Evolutionary conservation across 2,797 vertebrate genomes (phyloP).

Genomic region (Phataginus tetradactyla): DNA sequence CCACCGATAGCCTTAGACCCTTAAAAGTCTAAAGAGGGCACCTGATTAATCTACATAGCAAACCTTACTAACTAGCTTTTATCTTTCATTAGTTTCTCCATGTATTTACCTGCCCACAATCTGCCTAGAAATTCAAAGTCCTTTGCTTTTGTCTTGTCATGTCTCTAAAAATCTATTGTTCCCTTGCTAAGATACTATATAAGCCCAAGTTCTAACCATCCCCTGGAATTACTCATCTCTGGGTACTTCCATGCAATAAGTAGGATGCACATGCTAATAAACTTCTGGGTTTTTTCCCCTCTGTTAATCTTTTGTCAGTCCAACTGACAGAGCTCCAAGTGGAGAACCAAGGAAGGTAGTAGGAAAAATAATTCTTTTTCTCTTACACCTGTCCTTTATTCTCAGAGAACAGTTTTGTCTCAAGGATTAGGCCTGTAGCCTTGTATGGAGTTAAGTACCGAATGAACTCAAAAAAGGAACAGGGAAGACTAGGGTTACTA

Average conservation of each 20-base stretch:
- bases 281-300: not conserved
- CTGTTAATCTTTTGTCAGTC: not conserved
- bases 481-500: accelerated
- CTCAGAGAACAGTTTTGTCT: not conserved
- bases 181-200: not conserved
- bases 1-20: not conserved
- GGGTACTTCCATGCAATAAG: not conserved
- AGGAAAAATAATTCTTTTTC: not conserved
- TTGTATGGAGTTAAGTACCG: not conserved
- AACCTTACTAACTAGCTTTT: not conserved
- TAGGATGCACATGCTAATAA: not conserved
- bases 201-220: not conserved
- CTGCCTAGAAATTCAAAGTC: not conserved
- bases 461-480: not conserved
- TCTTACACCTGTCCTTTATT: not conserved
- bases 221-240: not conserved
- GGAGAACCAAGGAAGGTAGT: not conserved
- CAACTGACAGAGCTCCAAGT: not conserved
- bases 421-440: not conserved
- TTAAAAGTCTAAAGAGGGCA: not conserved
- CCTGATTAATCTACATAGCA: not conserved
- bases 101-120: not conserved
- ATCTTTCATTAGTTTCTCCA: not conserved
- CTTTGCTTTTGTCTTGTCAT: not conserved
- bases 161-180: not conserved